Evolutionary conservation across 2,888 invertebrate species (phyloP), one percentile per base, ranked within the genome.

Genomic region (Epinotia nisella): DNA sequence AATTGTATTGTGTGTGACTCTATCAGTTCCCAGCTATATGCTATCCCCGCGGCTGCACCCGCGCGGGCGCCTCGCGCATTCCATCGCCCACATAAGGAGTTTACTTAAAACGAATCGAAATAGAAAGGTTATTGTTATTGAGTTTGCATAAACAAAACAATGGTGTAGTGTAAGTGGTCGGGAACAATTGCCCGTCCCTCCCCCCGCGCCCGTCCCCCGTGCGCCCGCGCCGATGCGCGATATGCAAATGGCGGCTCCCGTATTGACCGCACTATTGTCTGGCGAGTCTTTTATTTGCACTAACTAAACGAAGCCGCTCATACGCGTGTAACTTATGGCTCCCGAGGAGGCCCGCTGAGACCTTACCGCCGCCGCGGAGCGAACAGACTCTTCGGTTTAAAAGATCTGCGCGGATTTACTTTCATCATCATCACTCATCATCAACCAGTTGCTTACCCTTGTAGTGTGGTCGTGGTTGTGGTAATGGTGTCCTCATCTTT

Each of bases 181-280:
- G 51, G 73, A 68, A 72, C 72, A 72, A 72, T 72, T 67, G 72
- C 45, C 11, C 7, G 39, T n/a, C 19, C 19, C 53, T 19, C 24
- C 58, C 29, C 19, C 51, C 45, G 17, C 61, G 45, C 24, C 45
- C 45, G 21, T 29, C 60, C 39, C 53, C n/a, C 35, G 51, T 45
- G 71, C 72, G 72, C 67, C 71, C 45, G 74, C 71, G 70, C 41
- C 75, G 90, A 89, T 89, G 83, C 84, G 85, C 89, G 91, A 91
- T 91, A 91, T 91, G 91, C 90, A 84, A 91, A 91, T 91, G 76
- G 65, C 78, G 79, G 90, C 90, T 89, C 85, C 90, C 86, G 91
- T 87, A 88, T 87, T 86, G 88, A 84, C 87, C 87, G 86, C 83
- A 85, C 89, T 82, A 88, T 88, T 88, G 90, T 88, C 82, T 82